Conservation (phyloP, 2,888 invertebrate species). For the Drosophila tripunctata region DNA sequence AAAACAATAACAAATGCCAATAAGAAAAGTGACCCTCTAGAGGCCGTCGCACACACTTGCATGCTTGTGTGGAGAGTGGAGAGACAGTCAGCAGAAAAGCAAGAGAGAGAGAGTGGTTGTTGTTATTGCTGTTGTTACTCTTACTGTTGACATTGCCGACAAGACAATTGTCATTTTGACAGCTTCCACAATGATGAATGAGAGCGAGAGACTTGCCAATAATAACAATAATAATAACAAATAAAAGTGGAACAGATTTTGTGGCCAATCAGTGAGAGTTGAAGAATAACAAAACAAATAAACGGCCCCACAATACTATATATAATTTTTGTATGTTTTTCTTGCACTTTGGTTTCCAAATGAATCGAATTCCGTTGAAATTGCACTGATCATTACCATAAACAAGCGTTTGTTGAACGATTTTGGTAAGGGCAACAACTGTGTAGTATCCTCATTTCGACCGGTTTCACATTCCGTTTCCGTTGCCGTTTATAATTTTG, state of each 20-base stretch:
- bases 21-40: constrained; percentile 39
- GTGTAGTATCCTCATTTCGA: constrained; percentile 14
- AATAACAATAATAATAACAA: constrained; percentile 29
- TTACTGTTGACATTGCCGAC: constrained; percentile 41
- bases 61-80: constrained; percentile 8
- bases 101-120: neutral
- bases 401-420: neutral
- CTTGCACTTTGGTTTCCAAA: constrained; percentile 1
- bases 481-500: constrained; percentile 13
- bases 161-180: constrained; percentile 55
- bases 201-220: too few relatives aligned
- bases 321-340: constrained; percentile 1
- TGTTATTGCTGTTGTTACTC: constrained; percentile 31
- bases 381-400: constrained; percentile 5
- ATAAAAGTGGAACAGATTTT: constrained; percentile 50
- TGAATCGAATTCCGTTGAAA: constrained; percentile 1
- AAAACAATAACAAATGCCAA: constrained; percentile 21
- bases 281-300: neutral
- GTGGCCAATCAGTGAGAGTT: constrained; percentile 46
- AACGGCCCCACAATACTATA: too few relatives aligned
- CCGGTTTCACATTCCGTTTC: constrained; percentile 18
- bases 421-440: constrained; percentile 16
- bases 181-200: constrained; percentile 47
- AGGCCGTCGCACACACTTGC: constrained; percentile 7
- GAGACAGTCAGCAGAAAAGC: neutral